Base-by-base conservation (phyloP, 2,888 invertebrate genomes). In the Drosophila pseudotakahashii region DNA sequence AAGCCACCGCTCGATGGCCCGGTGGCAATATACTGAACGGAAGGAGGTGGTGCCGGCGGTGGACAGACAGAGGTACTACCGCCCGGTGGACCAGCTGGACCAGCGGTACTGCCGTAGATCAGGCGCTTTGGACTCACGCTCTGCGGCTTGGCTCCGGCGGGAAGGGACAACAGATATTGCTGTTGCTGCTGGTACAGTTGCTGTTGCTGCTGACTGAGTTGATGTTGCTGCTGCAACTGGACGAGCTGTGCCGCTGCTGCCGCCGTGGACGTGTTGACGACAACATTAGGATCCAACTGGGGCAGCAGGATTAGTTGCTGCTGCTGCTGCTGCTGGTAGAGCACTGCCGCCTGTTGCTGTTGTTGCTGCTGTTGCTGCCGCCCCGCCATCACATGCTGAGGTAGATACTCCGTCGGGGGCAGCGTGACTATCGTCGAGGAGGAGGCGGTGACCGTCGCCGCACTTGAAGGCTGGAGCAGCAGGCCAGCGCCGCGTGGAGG, bases 231-330 rank as follows among this genome's bases (percentile, higher is more conserved):
- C 62, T 90, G 90, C 73, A 90, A 74, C 60, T 88, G 78, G 42
- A 81, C 85, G 9, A 90, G 88, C 73, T 88, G 89, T 7, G 81
- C 89, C 34, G 89, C 84, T 9, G 89, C 89, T 39, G 84, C 81
- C 72, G 89, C 88, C 73, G 89, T 90, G 90, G 90, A 90, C 90
- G 90, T 86, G 88, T 89, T 90, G 73, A 90, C 82, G 54, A 90
- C 82, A 57, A 87, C 77, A 61, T 74, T 81, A 75, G 82, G 80
- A 77, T 82, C 78, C 75, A 86, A 81, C 71, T 90, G 89, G 47
- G 89, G 81, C 68, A 90, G 80, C 76, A 91, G 74, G n/a, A 74
- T 72, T 3, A 72, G 48, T 70, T 81, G 80, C 58, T 77, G 83
- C 52, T 72, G 69, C 52, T 72, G 69, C 36, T 72, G 62, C 30